Conservation (phyloP, 2,797 vertebrate species). For the Cyprinodon diabolis region DNA sequence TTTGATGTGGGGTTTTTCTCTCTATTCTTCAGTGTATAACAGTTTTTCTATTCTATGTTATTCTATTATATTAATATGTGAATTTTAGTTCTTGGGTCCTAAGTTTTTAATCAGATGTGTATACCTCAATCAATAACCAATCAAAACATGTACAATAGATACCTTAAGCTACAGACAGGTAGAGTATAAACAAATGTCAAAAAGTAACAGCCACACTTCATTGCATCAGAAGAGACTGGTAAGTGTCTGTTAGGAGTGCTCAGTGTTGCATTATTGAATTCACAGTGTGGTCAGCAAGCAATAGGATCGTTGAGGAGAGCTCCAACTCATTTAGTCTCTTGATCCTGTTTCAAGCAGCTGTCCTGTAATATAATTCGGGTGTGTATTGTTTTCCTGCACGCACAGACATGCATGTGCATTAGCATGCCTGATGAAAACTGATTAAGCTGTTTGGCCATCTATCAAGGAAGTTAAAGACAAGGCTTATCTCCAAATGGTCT, state of each 20-base stretch:
- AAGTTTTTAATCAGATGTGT: background rate
- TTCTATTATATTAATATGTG: too few species aligned
- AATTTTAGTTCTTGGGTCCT: too few species aligned
- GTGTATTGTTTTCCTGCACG: constrained; percentile 3
- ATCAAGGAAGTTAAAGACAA: constrained; percentile 54
- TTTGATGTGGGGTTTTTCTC: too few species aligned
- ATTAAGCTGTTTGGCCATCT: constrained; percentile 62
- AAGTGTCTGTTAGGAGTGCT: constrained; percentile 17
- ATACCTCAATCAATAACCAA: background rate
- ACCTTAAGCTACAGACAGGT: constrained; percentile 1
- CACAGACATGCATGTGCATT: constrained; percentile 13
- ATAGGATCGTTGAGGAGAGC: constrained; percentile 9
- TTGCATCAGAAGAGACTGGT: constrained; percentile 41
- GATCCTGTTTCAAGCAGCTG: constrained; percentile 15
- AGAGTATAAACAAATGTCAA: constrained; percentile 18
- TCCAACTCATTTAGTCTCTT: constrained; percentile 13
- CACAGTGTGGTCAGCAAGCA: constrained; percentile 6
- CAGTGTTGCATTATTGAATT: constrained; percentile 14
- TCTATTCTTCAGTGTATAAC: too few species aligned
- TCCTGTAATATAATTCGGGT: constrained; percentile 23
- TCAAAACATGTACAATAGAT: constrained; percentile 2
- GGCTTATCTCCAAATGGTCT: constrained; percentile 65
- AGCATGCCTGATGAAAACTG: constrained; percentile 42
- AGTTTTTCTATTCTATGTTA: too few species aligned
- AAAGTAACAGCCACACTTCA: constrained; percentile 24